Conservation (phyloP, 2,888 invertebrate genomes). For the Apotomis betuletana region DNA sequence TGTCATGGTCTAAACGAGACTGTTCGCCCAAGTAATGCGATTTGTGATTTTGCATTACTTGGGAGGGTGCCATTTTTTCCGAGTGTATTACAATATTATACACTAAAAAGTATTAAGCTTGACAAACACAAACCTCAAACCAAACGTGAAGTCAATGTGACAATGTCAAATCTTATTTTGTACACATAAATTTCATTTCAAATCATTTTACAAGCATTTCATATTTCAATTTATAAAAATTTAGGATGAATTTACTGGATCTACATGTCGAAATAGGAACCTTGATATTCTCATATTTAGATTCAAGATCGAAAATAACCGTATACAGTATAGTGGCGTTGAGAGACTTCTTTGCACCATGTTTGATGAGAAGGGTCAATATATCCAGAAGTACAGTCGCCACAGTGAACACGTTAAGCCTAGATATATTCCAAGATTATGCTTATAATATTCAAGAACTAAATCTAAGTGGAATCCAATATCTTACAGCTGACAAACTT, state of each 20-base stretch:
- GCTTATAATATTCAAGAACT: conserved; percentile 51
- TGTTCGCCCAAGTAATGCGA: no score
- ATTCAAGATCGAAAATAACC: conserved; percentile 50
- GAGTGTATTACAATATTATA: no score
- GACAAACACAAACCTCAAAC: background rate
- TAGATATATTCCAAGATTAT: conserved; percentile 50
- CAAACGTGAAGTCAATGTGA: background rate
- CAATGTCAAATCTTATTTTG: conserved; percentile 10
- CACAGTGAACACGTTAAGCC: conserved; percentile 48
- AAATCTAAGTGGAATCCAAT: conserved; percentile 54
- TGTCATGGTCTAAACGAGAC: no score
- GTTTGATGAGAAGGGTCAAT: conserved; percentile 49
- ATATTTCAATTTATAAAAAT: background rate
- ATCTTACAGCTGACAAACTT: conserved; percentile 49
- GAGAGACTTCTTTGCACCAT: conserved; percentile 51
- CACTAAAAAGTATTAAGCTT: background rate
- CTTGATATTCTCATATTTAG: conserved; percentile 49
- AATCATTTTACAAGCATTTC: conserved; percentile 12
- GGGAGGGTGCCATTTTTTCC: no score
- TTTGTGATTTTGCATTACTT: no score
- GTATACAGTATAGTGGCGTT: conserved; percentile 49
- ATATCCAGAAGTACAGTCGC: conserved; percentile 52
- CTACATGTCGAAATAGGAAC: conserved; percentile 52
- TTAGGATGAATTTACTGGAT: conserved; percentile 48
- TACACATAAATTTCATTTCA: background rate